Evolutionary conservation across 30 jellyfish, hydroid and myxozoan genomes (phyloP).

Genomic region (Hydractinia echinata): DNA sequence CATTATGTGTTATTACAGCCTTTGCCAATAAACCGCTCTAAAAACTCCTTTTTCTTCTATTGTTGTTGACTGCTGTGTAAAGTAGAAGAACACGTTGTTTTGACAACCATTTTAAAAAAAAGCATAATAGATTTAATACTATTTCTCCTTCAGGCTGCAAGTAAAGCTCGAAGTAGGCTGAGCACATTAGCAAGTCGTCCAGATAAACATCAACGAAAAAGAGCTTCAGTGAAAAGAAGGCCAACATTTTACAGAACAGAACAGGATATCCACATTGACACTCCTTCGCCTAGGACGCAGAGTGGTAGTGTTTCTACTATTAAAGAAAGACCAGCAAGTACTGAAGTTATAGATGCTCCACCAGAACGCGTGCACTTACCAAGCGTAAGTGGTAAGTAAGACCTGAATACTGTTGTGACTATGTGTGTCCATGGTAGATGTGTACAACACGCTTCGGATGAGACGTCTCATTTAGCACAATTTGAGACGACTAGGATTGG

Average conservation of each 20-base stretch:
- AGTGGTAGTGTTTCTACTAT: neutral
- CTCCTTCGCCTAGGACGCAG: neutral
- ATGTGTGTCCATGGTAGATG: no score
- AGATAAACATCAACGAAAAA: neutral
- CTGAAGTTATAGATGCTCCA: slow-evolving; percentile 14
- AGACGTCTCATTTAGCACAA: no score
- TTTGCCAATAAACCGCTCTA: no score
- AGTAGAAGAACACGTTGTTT: neutral
- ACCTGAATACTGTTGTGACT: no score
- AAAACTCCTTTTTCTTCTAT: no score
- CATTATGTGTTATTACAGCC: no score
- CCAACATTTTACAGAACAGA: slow-evolving; percentile 25
- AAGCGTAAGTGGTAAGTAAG: slow-evolving; percentile 6
- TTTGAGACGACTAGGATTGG: no score
- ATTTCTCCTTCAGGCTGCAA: slow-evolving; percentile 50
- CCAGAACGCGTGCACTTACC: neutral
- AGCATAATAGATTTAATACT: neutral
- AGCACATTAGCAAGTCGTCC: slow-evolving; percentile 37
- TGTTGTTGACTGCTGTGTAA: neutral
- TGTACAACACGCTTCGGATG: no score
- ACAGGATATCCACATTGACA: neutral
- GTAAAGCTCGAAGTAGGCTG: slow-evolving; percentile 67
- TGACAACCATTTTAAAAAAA: neutral
- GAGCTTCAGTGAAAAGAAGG: neutral
- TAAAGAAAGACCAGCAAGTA: neutral